Conservation (phyloP, 2,797 vertebrate species). For the Scarus forsteni region DNA sequence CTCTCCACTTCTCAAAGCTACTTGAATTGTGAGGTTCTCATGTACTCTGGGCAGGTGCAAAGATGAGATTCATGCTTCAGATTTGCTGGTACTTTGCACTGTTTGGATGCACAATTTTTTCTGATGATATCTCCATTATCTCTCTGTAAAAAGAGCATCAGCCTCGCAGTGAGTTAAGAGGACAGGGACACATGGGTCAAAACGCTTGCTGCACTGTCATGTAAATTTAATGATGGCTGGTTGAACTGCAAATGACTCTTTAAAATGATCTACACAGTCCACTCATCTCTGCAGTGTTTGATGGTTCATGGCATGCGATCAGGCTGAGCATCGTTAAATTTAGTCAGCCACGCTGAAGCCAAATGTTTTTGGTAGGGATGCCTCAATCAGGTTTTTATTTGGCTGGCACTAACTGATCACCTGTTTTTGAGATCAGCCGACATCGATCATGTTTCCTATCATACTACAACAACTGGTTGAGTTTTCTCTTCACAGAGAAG, state of each 20-base stretch:
- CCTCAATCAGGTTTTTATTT: too few relatives aligned
- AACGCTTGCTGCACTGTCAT: constrained; percentile 24
- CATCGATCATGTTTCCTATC: too few relatives aligned
- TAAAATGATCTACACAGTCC: background rate
- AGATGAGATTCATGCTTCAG: constrained; percentile 36
- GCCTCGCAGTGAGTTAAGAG: constrained; percentile 39
- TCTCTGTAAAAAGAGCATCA: constrained; percentile 44
- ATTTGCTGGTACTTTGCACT: constrained; percentile 34
- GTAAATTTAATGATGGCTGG: constrained; percentile 24
- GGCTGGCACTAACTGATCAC: too few relatives aligned
- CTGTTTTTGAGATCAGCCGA: too few relatives aligned
- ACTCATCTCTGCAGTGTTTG: background rate
- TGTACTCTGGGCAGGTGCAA: constrained; percentile 41
- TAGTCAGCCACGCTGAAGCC: background rate
- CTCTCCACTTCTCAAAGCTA: constrained; percentile 20
- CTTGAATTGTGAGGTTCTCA: constrained; percentile 46
- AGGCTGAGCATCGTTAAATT: background rate
- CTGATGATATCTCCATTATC: constrained; percentile 58
- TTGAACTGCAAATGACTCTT: constrained; percentile 4
- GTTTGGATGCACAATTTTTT: constrained; percentile 58
- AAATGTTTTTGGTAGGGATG: background rate
- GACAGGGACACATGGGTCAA: constrained; percentile 22
- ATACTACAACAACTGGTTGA: too few relatives aligned
- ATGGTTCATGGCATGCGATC: background rate
- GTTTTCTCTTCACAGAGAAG: too few relatives aligned